Evolutionary conservation across 2,113 vertebrate species (phyloP), one percentile per base, ranked within the genome.

Genomic region (Corythoichthys intestinalis): DNA sequence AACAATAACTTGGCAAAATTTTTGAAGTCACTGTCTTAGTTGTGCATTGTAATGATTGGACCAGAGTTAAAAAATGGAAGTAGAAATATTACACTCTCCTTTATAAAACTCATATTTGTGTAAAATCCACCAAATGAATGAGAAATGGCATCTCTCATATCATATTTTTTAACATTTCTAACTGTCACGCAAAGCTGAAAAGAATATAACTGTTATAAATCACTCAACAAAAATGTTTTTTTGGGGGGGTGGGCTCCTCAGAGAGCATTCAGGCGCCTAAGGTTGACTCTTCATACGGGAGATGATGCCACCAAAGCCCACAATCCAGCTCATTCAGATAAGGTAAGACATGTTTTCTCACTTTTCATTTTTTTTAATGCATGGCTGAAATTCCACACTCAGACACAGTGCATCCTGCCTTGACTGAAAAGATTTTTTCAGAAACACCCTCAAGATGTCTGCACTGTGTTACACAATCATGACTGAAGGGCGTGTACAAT

Each of bases 221-320:
- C 48, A 38, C 34, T 35, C 14, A 2, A 37, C 56, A 58, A 59
- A 61, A 61, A 9, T 48, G 53, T 74, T 65, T 80, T 79, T 79
- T 58, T 73, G 34, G 74, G 2, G 39, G 54, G 73, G 67, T 78
- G 67, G 74, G 79, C 73, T 83, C 70, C 77, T 46, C 83, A 99
- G 97, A 93, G 94, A 74, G 91, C 91, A 37, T 90, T 96, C 78
- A 93, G 92, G 48, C 92, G 94, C 60, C 89, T 99, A 6, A 92
- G 97, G 64, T 90, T 99, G 49, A 99, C 96, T 0, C 88, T 98
- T 1, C 95, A 94, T 7, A 87, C 94, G 0, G 94, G 93, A 67
- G 91, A 92, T 64, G 83, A 82, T 75, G 80, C 83, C 10, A 88
- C 91, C 65, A 85, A 93, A 69, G 89, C 85, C 65, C 65, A 72